These are phyloP conservation scores for Adela reaumurella DNA, from an alignment of 2,888 invertebrate species.

Conservation along the genomic window DNA sequence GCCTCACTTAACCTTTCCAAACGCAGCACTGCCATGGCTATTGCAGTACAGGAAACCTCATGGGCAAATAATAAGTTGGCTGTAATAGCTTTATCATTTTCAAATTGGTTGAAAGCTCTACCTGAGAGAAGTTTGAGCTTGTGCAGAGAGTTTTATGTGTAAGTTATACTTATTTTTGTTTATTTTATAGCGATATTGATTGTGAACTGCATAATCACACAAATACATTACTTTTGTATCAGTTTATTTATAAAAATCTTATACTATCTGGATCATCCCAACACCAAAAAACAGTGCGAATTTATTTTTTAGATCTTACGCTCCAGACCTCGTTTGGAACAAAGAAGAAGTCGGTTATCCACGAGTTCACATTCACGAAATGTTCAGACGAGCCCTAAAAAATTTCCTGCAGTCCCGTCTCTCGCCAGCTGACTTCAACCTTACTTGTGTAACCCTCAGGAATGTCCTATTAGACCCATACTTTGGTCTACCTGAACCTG, in stretches of 20 bases:
- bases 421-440: slow-evolving; percentile 22
- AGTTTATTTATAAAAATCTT: no score
- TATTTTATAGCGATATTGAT: no score
- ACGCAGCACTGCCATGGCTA: slow-evolving; percentile 27
- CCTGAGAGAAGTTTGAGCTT: neutral
- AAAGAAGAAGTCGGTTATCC: slow-evolving; percentile 25
- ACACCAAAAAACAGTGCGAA: no score
- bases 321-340: slow-evolving; percentile 38
- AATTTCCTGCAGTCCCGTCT: slow-evolving; percentile 24
- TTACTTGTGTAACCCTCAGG: slow-evolving; percentile 35
- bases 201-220: no score
- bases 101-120: neutral
- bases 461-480: slow-evolving; percentile 25
- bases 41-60: slow-evolving; percentile 30
- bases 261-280: no score
- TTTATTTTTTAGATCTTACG: slow-evolving; percentile 27
- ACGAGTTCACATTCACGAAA: slow-evolving; percentile 31
- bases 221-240: no score
- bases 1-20: slow-evolving; percentile 28
- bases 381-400: slow-evolving; percentile 40
- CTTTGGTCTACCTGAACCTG: slow-evolving; percentile 17
- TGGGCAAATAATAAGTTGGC: slow-evolving; percentile 23
- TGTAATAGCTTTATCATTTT: neutral
- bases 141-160: slow-evolving; percentile 30
- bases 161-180: slow-evolving; percentile 5